Conservation (phyloP, 2,888 invertebrate species). For the Hemistola chrysoprasaria region DNA sequence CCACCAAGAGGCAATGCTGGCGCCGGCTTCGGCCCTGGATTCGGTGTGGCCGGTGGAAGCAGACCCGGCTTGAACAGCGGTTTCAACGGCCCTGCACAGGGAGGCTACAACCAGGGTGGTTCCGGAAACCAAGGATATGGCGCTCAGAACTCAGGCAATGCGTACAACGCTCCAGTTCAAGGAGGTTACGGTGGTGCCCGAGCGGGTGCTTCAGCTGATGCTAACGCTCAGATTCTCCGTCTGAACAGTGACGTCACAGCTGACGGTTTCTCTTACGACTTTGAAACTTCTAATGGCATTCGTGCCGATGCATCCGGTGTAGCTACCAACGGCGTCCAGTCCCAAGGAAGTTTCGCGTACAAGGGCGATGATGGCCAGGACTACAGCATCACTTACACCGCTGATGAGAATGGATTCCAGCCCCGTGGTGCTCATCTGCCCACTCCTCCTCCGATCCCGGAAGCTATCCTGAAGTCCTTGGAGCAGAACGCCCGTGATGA, state of each 20-base stretch:
- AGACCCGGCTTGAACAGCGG: slow-evolving; percentile 34
- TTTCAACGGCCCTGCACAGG: slow-evolving; percentile 32
- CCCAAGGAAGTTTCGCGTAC: slow-evolving; percentile 74
- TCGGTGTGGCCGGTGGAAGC: slow-evolving; percentile 31
- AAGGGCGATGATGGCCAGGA: slow-evolving; percentile 78
- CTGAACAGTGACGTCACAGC: slow-evolving; percentile 70
- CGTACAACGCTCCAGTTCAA: slow-evolving; percentile 43
- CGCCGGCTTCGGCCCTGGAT: slow-evolving; percentile 61
- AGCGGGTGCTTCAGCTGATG: slow-evolving; percentile 51
- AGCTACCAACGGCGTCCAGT: slow-evolving; percentile 73
- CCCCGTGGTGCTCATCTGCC: slow-evolving; percentile 74
- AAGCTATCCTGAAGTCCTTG: slow-evolving; percentile 71
- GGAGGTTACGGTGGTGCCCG: slow-evolving; percentile 37
- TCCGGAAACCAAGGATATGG: slow-evolving; percentile 26
- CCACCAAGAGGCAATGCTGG: slow-evolving; percentile 72
- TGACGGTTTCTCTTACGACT: slow-evolving; percentile 73
- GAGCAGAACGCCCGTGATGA: slow-evolving; percentile 78
- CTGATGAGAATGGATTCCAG: slow-evolving; percentile 75
- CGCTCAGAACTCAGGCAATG: slow-evolving; percentile 37
- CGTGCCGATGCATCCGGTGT: slow-evolving; percentile 72
- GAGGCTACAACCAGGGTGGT: slow-evolving; percentile 19
- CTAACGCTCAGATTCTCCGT: slow-evolving; percentile 65
- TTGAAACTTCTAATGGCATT: slow-evolving; percentile 76
- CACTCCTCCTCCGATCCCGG: slow-evolving; percentile 75
- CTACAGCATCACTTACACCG: slow-evolving; percentile 75